A percentile compares a stretch with the other conserved stretches of the same genome.
Conservation (phyloP, 1,140 invertebrate genomes). For the Zaprionus gabonicus region DNA sequence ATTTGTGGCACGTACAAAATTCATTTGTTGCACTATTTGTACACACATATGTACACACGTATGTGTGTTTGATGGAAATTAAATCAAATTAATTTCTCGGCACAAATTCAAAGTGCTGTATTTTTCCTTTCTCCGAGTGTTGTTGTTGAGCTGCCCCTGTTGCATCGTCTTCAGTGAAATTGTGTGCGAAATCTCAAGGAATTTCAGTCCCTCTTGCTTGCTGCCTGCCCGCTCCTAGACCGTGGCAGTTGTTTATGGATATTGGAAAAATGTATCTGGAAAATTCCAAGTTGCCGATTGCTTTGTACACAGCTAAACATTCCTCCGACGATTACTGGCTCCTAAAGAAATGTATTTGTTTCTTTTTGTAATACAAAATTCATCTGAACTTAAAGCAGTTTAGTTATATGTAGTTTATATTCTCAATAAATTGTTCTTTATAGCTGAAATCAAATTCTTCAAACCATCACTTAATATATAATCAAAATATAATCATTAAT, state of each 20-base stretch:
- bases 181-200: slow-evolving; percentile 33
- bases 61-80: slow-evolving; percentile 71
- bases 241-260: not conserved
- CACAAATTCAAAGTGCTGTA: slow-evolving; percentile 75
- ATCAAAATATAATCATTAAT: too few species aligned
- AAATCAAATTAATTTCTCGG: slow-evolving; percentile 82
- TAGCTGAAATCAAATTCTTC: too few species aligned
- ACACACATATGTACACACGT: not conserved
- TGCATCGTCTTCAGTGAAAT: slow-evolving; percentile 23
- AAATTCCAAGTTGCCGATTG: not conserved
- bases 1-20: slow-evolving; percentile 80
- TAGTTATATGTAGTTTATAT: too few species aligned
- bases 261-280: not conserved
- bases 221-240: not conserved
- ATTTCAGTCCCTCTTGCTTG: not conserved
- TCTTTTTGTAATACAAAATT: not conserved
- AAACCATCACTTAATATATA: too few species aligned
- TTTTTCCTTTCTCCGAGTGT: not conserved
- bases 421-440: too few species aligned
- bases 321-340: not conserved
- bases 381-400: not conserved
- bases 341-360: not conserved
- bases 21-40: slow-evolving; percentile 81
- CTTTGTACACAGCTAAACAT: not conserved
- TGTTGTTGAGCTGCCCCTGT: slow-evolving; percentile 21